phyloP scores from a whole-genome alignment of 1,140 invertebrate genomes.

The Calephelis virginiensis region DNA sequence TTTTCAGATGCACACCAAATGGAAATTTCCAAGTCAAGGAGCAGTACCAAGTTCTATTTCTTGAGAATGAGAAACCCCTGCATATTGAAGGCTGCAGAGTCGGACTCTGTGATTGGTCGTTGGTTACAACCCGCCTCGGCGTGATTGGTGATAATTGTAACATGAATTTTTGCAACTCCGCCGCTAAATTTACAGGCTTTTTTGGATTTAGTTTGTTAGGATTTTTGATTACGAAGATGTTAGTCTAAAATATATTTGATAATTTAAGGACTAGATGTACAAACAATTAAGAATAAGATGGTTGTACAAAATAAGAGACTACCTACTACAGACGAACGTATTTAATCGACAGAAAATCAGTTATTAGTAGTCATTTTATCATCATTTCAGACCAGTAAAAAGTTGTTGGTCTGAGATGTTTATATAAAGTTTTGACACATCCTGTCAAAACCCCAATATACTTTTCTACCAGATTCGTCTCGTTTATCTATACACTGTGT shows the following conservation, averaged over 20 bases:
- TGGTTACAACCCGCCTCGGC: constrained; percentile 55
- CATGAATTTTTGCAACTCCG: constrained; percentile 59
- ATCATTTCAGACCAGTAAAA: too few relatives aligned
- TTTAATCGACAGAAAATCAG: too few relatives aligned
- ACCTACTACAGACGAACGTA: too few relatives aligned
- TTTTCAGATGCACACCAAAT: constrained; percentile 74
- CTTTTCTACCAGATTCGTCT: too few relatives aligned
- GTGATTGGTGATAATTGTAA: constrained; percentile 57
- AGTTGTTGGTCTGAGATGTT: too few relatives aligned
- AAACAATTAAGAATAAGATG: too few relatives aligned
- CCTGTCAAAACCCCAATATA: too few relatives aligned
- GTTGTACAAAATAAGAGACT: too few relatives aligned
- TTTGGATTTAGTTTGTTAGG: constrained; percentile 30
- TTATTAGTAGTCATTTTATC: too few relatives aligned
- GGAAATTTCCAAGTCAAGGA: constrained; percentile 70
- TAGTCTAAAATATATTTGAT: not conserved
- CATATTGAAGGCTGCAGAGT: constrained; percentile 80
- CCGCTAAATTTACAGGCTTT: constrained; percentile 36
- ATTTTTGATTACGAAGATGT: constrained; percentile 8
- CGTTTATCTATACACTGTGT: too few relatives aligned
- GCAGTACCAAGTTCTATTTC: constrained; percentile 80
- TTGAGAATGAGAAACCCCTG: constrained; percentile 81
- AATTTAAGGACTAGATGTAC: too few relatives aligned
- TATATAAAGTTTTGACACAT: too few relatives aligned
- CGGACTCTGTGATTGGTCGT: constrained; percentile 81